A percentile compares a stretch with the other conserved stretches of the same genome.
Conservation (phyloP, 1,140 invertebrate genomes). For the Macrosteles quadrilineatus region DNA sequence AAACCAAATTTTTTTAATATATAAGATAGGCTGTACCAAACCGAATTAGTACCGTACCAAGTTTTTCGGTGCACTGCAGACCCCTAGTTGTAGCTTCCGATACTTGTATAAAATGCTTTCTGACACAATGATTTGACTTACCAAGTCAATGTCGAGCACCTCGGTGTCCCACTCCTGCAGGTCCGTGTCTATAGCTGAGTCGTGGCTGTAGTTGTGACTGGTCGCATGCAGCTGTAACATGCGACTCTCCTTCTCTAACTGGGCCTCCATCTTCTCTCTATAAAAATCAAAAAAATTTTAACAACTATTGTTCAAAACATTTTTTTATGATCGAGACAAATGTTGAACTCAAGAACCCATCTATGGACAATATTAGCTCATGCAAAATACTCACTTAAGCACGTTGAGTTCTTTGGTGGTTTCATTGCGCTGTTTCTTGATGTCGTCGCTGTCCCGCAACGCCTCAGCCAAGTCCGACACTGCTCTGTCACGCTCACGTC, state of each 20-base stretch:
- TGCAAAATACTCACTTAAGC: slow-evolving; percentile 67
- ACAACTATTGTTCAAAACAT: too few relatives aligned
- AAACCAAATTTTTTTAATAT: too few relatives aligned
- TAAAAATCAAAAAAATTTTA: too few relatives aligned
- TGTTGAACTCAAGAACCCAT: too few relatives aligned
- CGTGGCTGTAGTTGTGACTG: slow-evolving; percentile 67
- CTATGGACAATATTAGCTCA: too few relatives aligned
- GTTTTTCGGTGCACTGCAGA: too few relatives aligned
- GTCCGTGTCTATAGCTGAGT: slow-evolving; percentile 83
- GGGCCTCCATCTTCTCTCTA: slow-evolving; percentile 74
- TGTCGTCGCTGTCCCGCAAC: slow-evolving; percentile 87
- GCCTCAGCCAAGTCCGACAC: slow-evolving; percentile 87
- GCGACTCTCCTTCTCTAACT: slow-evolving; percentile 63
- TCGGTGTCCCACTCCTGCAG: slow-evolving; percentile 72
- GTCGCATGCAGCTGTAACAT: slow-evolving; percentile 54
- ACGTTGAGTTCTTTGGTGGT: slow-evolving; percentile 82
- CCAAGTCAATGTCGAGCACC: slow-evolving; percentile 72
- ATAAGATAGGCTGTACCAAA: too few relatives aligned
- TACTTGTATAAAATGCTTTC: too few relatives aligned
- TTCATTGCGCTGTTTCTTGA: slow-evolving; percentile 88
- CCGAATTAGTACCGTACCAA: too few relatives aligned
- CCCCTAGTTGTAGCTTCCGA: too few relatives aligned
- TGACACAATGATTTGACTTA: too few relatives aligned
- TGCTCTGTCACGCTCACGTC: slow-evolving; percentile 89
- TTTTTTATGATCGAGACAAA: too few relatives aligned